Conservation (phyloP, 2,888 invertebrate species). For the Melolontha melolontha region DNA sequence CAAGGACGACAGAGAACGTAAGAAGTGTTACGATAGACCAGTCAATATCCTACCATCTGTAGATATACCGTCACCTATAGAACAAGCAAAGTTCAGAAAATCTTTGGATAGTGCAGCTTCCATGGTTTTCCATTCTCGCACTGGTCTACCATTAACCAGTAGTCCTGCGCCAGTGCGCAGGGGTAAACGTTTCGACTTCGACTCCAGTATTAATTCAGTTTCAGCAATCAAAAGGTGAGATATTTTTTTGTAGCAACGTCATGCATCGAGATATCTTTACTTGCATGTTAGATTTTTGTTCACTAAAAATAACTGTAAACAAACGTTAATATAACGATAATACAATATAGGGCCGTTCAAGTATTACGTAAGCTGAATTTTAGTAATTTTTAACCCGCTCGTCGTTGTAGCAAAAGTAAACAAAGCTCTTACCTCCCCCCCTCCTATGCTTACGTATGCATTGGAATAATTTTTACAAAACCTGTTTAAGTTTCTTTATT, state of each 20-base stretch:
- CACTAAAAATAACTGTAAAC: no score
- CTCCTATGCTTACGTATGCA: no score
- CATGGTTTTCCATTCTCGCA: constrained; percentile 85
- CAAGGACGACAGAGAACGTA: constrained; percentile 9
- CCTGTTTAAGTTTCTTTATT: no score
- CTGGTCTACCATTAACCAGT: constrained; percentile 85
- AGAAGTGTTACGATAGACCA: constrained; percentile 27
- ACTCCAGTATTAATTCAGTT: constrained; percentile 81
- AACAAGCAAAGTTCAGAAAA: constrained; percentile 79
- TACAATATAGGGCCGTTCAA: no score
- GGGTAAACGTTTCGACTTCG: constrained; percentile 86
- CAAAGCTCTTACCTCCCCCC: no score
- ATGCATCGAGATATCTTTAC: no score
- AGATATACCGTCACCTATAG: constrained; percentile 76
- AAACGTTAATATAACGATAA: no score
- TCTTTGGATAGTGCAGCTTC: constrained; percentile 83
- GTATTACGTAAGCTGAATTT: no score
- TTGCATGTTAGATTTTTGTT: no score
- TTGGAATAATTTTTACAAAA: no score
- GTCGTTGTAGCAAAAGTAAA: no score
- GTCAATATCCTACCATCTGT: constrained; percentile 47
- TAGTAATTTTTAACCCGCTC: no score
- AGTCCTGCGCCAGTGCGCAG: constrained; percentile 87
- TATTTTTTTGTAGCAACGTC: not conserved
- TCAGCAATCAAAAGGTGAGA: constrained; percentile 84